A percentile compares a stretch with the other conserved stretches of the same genome.
phyloP scores from a whole-genome alignment of 2,888 invertebrate species.

The Drosophila acutilabella region DNA sequence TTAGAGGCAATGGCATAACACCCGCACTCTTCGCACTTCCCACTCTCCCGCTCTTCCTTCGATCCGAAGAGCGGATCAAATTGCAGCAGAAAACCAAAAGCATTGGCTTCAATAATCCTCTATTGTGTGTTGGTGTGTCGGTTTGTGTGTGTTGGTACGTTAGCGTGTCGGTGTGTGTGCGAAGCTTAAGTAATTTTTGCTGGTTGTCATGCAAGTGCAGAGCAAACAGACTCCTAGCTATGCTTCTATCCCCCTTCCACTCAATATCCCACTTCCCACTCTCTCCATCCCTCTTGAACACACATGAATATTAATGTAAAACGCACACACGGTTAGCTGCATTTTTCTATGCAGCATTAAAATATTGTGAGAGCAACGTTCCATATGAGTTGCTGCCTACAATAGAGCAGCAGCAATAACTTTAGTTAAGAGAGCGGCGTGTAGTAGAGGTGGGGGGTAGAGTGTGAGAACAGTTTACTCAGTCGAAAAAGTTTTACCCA shows the following conservation, averaged over 20 bases:
- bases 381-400: slow-evolving; percentile 76
- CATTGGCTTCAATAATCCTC: slow-evolving; percentile 60
- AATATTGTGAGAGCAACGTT: slow-evolving; percentile 74
- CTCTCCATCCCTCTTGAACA: slow-evolving; percentile 1
- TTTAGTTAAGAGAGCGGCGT: neutral
- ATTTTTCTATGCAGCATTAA: slow-evolving; percentile 73
- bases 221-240: slow-evolving; percentile 62
- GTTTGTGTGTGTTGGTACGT: neutral
- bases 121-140: slow-evolving; percentile 22
- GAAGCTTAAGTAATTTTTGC: slow-evolving; percentile 75
- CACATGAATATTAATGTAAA: slow-evolving; percentile 76
- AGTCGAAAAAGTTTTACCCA: slow-evolving; percentile 57
- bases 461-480: slow-evolving; percentile 12
- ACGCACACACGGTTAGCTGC: slow-evolving; percentile 80
- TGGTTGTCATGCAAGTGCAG: slow-evolving; percentile 74
- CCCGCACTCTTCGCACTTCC: neutral
- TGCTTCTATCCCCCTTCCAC: neutral
- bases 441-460: neutral
- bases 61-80: slow-evolving; percentile 34
- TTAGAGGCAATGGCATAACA: no score
- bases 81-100: slow-evolving; percentile 17
- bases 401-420: slow-evolving; percentile 51
- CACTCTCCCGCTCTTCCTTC: neutral
- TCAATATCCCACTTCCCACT: neutral
- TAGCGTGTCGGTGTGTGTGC: slow-evolving; percentile 22